Conservation (phyloP, 2,113 vertebrate species). For the Festucalex cinctus region DNA sequence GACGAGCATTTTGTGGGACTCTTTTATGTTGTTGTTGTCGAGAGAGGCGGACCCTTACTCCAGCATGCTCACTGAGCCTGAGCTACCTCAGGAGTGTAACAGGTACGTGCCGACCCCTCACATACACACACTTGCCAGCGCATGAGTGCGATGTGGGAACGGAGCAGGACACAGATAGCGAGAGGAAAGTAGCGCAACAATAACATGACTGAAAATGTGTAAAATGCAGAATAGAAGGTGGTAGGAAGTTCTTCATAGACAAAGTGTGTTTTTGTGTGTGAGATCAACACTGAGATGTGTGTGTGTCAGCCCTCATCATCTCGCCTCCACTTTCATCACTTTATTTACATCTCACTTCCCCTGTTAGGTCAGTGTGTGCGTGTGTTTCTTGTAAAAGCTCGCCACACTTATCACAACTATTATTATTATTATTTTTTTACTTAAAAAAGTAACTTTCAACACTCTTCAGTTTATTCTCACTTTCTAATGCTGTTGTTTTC, state of each 20-base stretch:
- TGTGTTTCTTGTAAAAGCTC: constrained; percentile 1
- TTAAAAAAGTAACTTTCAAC: background rate
- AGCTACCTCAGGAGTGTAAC: constrained; percentile 98
- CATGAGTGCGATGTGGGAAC: constrained; percentile 31
- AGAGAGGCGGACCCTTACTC: constrained; percentile 79
- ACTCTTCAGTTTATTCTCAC: constrained; percentile 8
- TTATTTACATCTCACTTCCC: constrained; percentile 6
- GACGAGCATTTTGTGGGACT: constrained; percentile 76
- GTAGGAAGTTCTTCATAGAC: background rate
- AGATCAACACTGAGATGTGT: background rate
- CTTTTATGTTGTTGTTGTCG: constrained; percentile 83
- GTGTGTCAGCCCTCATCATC: background rate
- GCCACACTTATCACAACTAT: background rate
- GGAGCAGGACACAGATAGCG: constrained; percentile 17
- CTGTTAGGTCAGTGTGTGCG: background rate
- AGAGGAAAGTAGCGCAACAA: constrained; percentile 5
- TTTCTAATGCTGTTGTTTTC: constrained; percentile 52
- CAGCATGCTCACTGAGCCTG: constrained; percentile 98
- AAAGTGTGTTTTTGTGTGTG: background rate
- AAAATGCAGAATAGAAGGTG: background rate
- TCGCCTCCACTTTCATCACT: constrained; percentile 6
- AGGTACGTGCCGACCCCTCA: constrained; percentile 79
- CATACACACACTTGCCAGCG: constrained; percentile 10
- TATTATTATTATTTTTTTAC: background rate
- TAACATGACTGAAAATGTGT: background rate